Base-by-base conservation (phyloP, 2,797 vertebrate genomes). In the Steatocranus sp. region DNA sequence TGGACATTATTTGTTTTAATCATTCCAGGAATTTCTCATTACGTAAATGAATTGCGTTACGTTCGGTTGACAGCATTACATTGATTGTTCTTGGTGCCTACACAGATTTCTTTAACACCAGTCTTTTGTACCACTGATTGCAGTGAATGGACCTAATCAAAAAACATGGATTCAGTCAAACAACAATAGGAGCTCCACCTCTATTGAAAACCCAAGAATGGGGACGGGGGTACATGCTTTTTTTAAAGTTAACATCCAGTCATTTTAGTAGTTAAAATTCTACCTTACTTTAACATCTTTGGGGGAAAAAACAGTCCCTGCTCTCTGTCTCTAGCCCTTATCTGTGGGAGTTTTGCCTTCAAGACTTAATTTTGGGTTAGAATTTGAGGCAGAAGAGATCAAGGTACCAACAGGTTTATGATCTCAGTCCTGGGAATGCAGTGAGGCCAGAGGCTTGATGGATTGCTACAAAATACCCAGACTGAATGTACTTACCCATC, bases 351-450 rank as follows among this genome's bases (percentile, higher is more conserved):
- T 49, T 91, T 89, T 88, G 83, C 86, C 84, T 83, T 30, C 32
- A 80, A 91, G 80, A 88, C 43, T 51, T 85, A 73, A 86, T 88
- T 91, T 70, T 77, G 50, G 80, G 81, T 79, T 48, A 49, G 77
- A 87, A 85, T 86, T 78, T 86, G 54, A 87, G 38, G 58, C 53
- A 80, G 18, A 78, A 53, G 80, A 90, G 87, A 94, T 92, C 83
- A 91, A 91, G 88, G 87, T 85, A 74, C 32, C 56, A 58, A 48
- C 17, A 1, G 83, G 89, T 83, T 87, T 88, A 82, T 90, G 86
- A 91, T 89, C 76, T 89, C 41, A 83, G 75, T 76, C 51, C 75
- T 78, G 50, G 81, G 76, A 84, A 85, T 88, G 79, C 14, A 12
- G 32, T 68, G 79, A 78, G 54, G 75, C 86, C 82, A 75, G 10